Conservation (phyloP, 1,140 invertebrate species). For the Drosophila parabipectinata region DNA sequence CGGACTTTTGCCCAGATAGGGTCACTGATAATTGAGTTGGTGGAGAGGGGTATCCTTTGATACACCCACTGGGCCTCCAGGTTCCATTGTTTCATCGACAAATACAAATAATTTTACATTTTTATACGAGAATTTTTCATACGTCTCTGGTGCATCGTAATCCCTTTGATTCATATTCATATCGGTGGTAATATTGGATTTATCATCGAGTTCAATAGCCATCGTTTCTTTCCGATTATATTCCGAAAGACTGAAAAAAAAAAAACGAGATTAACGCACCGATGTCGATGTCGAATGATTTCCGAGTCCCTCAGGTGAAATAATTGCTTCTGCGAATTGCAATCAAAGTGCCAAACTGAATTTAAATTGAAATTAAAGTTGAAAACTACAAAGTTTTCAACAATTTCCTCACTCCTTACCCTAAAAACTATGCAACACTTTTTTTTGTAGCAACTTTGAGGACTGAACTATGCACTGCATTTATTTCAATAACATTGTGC, state of each 20-base stretch:
- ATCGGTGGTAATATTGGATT: neutral
- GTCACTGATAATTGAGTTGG: slow-evolving; percentile 19
- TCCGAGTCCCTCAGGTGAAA: neutral
- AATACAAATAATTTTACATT: slow-evolving; percentile 9
- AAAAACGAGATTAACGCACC: neutral
- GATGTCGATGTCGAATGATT: neutral
- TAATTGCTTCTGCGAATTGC: neutral
- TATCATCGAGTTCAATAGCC: neutral
- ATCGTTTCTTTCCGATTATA: neutral
- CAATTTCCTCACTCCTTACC: too few species aligned
- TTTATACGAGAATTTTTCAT: neutral
- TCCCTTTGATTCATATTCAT: neutral
- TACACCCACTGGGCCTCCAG: neutral
- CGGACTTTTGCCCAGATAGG: neutral
- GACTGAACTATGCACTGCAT: too few species aligned
- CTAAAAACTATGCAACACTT: too few species aligned
- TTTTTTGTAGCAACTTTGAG: too few species aligned
- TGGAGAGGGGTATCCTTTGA: neutral
- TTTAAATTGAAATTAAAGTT: neutral
- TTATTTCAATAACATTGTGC: neutral
- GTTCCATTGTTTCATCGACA: slow-evolving; percentile 3
- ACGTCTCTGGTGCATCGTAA: neutral
- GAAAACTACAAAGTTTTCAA: neutral
- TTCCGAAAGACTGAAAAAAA: neutral
- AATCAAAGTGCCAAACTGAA: slow-evolving; percentile 1